Conservation (phyloP, 2,797 vertebrate species). For the Sarcophilus harrisii region DNA sequence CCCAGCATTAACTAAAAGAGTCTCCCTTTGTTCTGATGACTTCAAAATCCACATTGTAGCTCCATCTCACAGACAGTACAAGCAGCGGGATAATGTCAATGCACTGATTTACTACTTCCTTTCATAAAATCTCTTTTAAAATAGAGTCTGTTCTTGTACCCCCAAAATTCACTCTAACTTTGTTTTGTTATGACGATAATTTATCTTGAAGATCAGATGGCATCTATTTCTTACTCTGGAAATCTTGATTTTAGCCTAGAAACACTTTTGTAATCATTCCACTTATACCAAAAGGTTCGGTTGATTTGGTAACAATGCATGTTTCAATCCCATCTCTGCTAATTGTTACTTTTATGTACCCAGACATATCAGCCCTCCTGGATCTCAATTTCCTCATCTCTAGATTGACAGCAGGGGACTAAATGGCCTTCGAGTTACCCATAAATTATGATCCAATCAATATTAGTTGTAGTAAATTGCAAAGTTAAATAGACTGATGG, state of each 20-base stretch:
- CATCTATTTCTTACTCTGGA: not conserved
- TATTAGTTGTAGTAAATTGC: not conserved
- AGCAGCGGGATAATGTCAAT: not conserved
- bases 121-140: not conserved
- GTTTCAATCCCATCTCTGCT: not conserved
- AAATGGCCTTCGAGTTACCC: not conserved
- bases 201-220: not conserved
- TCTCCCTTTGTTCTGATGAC: not conserved
- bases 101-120: not conserved
- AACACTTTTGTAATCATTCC: not conserved
- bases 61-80: not conserved
- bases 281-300: not conserved
- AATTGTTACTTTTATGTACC: not conserved
- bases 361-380: not conserved
- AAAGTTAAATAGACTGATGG: not conserved
- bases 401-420: not conserved
- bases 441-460: not conserved
- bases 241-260: not conserved
- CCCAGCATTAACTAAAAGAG: not conserved
- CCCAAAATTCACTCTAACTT: not conserved
- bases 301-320: not conserved
- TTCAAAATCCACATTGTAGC: not conserved
- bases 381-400: not conserved
- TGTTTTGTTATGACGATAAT: not conserved
- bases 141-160: not conserved